phyloP scores from a whole-genome alignment of 2,888 invertebrate genomes.

The Acleris literana region DNA sequence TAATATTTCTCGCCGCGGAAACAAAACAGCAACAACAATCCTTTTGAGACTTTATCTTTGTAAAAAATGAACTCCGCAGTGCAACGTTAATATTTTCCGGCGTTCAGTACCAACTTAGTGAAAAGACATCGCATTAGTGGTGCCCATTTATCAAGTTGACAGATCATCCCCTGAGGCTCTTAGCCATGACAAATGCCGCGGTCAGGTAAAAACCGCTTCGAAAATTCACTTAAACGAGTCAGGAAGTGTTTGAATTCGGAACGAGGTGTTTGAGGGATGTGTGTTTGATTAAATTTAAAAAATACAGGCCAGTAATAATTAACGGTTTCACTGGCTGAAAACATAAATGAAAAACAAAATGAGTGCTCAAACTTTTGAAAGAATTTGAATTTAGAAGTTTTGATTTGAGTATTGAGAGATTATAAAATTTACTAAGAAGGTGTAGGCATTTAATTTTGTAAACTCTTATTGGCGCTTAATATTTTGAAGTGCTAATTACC shows the following conservation, averaged over 20 bases:
- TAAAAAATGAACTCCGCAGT: slow-evolving; percentile 44
- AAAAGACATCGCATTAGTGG: slow-evolving; percentile 64
- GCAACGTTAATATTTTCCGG: slow-evolving; percentile 36
- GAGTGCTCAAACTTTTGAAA: too few species aligned
- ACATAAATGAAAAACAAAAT: too few species aligned
- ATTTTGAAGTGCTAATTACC: too few species aligned
- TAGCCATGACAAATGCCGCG: slow-evolving; percentile 73
- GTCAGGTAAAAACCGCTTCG: slow-evolving; percentile 74
- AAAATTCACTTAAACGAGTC: slow-evolving; percentile 63
- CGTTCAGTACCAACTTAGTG: slow-evolving; percentile 48
- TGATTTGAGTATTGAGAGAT: too few species aligned
- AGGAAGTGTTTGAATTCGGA: slow-evolving; percentile 39
- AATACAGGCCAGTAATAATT: background rate
- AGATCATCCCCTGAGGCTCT: slow-evolving; percentile 66
- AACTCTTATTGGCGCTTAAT: too few species aligned
- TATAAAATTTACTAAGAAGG: too few species aligned
- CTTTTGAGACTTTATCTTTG: slow-evolving; percentile 19
- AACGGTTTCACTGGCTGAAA: too few species aligned
- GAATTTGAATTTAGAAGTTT: too few species aligned
- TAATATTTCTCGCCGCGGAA: slow-evolving; percentile 1
- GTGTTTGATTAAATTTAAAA: background rate
- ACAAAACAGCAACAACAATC: slow-evolving; percentile 8
- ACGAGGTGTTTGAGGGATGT: background rate
- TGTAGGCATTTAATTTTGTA: too few species aligned
- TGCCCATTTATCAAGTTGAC: slow-evolving; percentile 74